Evolutionary conservation across 2,888 invertebrate species (phyloP).

Genomic region (Spicauda simplicius): DNA sequence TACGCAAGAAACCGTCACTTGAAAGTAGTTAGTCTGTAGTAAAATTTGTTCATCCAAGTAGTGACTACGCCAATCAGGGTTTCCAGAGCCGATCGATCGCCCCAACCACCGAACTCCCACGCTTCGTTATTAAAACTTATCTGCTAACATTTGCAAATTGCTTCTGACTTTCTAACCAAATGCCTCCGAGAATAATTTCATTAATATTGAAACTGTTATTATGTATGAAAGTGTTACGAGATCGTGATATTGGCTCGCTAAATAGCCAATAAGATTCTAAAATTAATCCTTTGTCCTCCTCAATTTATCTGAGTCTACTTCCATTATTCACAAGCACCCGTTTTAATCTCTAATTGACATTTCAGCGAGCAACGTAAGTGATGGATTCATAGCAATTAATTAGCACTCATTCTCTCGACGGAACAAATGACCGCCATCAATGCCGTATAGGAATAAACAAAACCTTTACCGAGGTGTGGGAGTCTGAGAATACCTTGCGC

Average conservation of each 20-base stretch:
- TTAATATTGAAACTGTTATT: conserved; percentile 43
- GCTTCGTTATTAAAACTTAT: conserved; percentile 33
- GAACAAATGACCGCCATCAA: conserved; percentile 40
- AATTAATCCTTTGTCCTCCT: conserved; percentile 61
- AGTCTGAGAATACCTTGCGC: background rate
- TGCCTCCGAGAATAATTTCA: conserved; percentile 55
- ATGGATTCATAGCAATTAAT: conserved; percentile 59
- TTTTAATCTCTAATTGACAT: conserved; percentile 73
- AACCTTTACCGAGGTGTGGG: background rate
- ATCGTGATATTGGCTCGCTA: conserved; percentile 40
- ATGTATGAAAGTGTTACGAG: no score
- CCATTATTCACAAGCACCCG: conserved; percentile 56
- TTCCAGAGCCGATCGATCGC: conserved; percentile 10
- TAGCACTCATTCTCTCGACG: conserved; percentile 47
- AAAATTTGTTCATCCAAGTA: conserved; percentile 27
- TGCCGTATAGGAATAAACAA: conserved; percentile 13
- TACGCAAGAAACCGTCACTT: background rate
- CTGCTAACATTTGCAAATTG: conserved; percentile 24
- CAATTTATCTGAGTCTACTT: conserved; percentile 62
- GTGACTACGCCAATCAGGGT: conserved; percentile 17
- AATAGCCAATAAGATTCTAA: conserved; percentile 57
- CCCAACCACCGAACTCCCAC: conserved; percentile 1
- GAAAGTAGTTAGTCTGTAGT: background rate
- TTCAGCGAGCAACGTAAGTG: conserved; percentile 59
- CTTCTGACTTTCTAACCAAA: conserved; percentile 44